Evolutionary conservation across 2,797 vertebrate genomes (phyloP), one percentile per base, ranked within the genome.

Genomic region (Dromococcyx pavoninus): DNA sequence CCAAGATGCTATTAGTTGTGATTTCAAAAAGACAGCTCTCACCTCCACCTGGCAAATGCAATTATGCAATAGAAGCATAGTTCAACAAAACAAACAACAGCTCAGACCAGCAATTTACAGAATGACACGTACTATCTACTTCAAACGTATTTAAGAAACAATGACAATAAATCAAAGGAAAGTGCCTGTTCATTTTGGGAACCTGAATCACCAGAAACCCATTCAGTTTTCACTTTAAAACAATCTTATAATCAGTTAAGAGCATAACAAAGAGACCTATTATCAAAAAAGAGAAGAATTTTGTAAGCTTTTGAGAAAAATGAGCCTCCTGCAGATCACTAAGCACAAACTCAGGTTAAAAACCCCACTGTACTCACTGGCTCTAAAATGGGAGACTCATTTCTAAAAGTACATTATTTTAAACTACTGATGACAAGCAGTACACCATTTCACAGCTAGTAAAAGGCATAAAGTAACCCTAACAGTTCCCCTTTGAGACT

Each of bases 11-110:
- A 75, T 91, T 91, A 95, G 78, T 86, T 80, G 35, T 43, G 23
- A 89, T 93, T 94, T 94, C 69, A 92, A 35, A 74, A 61, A 74
- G 85, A 74, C 87, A 93, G 72, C 70, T 86, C 70, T 94, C 70
- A 41, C 66, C 89, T 89, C 61, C 79, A 93, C 82, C 79, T 88
- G 66, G 75, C 62, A 94, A 94, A 80, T 44, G 73, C 69, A 93
- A 84, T 91, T 86, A 89, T 72, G 78, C 69, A 74, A 77, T 16
- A 48, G 67, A 92, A 86, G 44, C 0, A 2, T 37, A 80, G 72
- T 81, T 89, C 61, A 77, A 71, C 72, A 95, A 92, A 94, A 91
- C 44, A 88, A 94, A 93, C 78, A 94, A 50, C 75, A 86, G 65
- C 51, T 92, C 89, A 83, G 66, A 37, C 43, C 66, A 54, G 82